Base-by-base conservation (phyloP, 2,113 vertebrate genomes). In the Trichomycterus rosablanca region DNA sequence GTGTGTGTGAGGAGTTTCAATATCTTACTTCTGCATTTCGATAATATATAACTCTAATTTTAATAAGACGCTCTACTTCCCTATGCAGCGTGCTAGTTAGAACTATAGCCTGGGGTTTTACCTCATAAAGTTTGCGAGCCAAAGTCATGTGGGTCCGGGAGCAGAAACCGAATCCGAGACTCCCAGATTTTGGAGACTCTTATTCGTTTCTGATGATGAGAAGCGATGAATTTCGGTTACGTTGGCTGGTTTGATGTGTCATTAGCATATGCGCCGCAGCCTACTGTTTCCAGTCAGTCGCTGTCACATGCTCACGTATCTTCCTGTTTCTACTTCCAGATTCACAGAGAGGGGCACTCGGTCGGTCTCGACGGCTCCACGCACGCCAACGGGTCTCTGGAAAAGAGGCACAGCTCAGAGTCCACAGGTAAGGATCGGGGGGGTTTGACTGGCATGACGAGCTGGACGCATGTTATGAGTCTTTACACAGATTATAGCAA, bases 261-360 rank as follows among this genome's bases (percentile, higher is more conserved):
- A 51, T 57, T 20, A 49, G 51, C 7, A 5, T 57, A 11, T 26
- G 39, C 6, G 18, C 20, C 15, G 40, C 28, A 19, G n/a, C 42
- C 58, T 19, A 22, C 19, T 45, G 2, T 58, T 72, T 72, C 46
- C 64, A 67, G 9, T 63, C 24, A 63, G 32, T 59, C 50, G 32
- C 8, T 9, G 67, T 88, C 81, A 86, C 82, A 85, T 86, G 81
- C 60, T 68, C 18, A 71, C 60, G 74, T 67, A 67, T 64, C 77
- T 87, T 75, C 76, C 71, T 72, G 61, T 74, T 70, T 76, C 60
- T 65, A 20, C 23, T 79, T 69, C 50, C 49, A 89, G 87, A 87
- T 89, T 49, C 86, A 89, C 66, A 77, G 83, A 80, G 87, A 88
- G 68, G 74, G 74, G 66, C 84, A 86, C 60, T 12, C 76, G n/a